These are phyloP conservation scores for Oxyura jamaicensis DNA, from an alignment of 2,113 vertebrate genomes.

Conservation along the genomic window DNA sequence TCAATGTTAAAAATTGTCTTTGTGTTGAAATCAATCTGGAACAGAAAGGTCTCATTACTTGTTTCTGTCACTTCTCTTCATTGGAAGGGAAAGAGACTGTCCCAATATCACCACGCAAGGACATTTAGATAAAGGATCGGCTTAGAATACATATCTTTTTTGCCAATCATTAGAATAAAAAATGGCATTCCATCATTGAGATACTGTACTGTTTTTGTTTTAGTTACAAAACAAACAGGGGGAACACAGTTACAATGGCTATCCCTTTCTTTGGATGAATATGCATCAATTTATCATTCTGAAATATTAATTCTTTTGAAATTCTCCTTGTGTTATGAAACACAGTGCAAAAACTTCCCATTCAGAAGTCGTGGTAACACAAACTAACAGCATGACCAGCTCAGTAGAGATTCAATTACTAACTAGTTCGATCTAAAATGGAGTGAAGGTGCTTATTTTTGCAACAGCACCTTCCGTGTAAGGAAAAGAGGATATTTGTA, in stretches of 20 bases:
- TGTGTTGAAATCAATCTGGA: constrained; percentile 81
- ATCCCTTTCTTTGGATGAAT: constrained; percentile 40
- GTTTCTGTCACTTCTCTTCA: background rate
- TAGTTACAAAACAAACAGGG: background rate
- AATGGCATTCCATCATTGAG: background rate
- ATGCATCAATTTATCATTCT: constrained; percentile 57
- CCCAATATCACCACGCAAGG: background rate
- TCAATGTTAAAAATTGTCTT: constrained; percentile 83
- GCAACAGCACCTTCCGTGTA: background rate
- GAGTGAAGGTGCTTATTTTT: background rate
- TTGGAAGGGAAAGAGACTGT: background rate
- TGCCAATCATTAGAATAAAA: background rate
- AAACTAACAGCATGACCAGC: background rate
- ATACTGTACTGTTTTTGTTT: background rate
- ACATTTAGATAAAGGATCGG: background rate
- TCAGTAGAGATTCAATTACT: background rate
- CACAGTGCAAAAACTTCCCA: constrained; percentile 26
- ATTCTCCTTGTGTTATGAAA: constrained; percentile 33
- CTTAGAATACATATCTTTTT: background rate
- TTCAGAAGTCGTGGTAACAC: background rate
- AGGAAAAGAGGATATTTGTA: background rate
- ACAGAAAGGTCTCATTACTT: background rate
- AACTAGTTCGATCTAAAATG: background rate
- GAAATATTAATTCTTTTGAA: constrained; percentile 63
- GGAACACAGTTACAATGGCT: too few relatives aligned